Percentiles rank a stretch among this genome's conserved stretches.
These are phyloP conservation scores for Ceryle rudis DNA, from an alignment of 2,797 vertebrate species.

Conservation along the genomic window DNA sequence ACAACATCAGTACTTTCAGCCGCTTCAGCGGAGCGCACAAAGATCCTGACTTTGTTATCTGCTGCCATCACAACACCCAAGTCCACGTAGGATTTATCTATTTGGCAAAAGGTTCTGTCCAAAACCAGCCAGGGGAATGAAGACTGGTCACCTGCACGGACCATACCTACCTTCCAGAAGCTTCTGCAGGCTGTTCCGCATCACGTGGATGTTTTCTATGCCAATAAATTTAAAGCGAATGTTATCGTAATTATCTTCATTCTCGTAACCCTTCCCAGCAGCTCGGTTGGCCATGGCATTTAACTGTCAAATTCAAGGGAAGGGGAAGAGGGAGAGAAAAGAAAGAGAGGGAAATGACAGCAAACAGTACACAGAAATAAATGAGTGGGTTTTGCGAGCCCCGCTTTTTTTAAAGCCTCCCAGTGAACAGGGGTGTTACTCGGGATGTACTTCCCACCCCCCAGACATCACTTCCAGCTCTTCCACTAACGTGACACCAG, in stretches of 20 bases:
- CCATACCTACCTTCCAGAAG: constrained; percentile 82
- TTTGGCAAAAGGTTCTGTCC: background rate
- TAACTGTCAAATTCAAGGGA: constrained; percentile 71
- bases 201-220: constrained; percentile 88
- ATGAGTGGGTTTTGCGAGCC: background rate
- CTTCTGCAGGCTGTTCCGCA: constrained; percentile 86
- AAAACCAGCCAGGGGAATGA: background rate
- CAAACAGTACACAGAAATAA: background rate
- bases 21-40: background rate
- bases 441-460: background rate
- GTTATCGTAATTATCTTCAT: constrained; percentile 85
- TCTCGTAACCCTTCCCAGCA: constrained; percentile 87
- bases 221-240: constrained; percentile 86
- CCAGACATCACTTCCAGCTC: background rate
- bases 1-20: background rate
- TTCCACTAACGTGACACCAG: background rate
- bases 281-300: constrained; percentile 86
- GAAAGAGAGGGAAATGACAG: background rate
- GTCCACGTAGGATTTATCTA: accelerated
- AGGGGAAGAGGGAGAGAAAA: background rate
- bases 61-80: background rate
- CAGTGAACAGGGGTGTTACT: background rate
- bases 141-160: background rate
- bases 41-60: background rate
- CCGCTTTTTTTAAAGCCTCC: background rate